Conservation (phyloP, 1,140 invertebrate genomes). For the Conus betulinus region DNA sequence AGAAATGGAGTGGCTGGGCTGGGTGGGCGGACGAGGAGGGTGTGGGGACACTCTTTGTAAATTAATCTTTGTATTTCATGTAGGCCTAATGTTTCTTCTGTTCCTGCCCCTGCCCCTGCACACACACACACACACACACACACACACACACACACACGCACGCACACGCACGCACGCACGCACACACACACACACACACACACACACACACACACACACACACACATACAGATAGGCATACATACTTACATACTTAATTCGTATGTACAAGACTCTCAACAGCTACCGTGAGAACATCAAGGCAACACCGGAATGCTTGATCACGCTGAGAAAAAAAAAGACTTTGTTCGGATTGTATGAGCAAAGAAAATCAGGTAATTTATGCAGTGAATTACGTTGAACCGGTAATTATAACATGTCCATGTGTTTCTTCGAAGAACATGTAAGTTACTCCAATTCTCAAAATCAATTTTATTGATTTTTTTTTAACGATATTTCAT, state of each 20-base stretch:
- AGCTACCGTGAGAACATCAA: not conserved
- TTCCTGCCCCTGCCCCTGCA: not conserved
- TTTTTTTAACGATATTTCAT: too few species aligned
- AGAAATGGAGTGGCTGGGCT: too few species aligned
- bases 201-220: slow-evolving; percentile 16
- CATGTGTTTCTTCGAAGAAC: not conserved
- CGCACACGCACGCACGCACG: not conserved
- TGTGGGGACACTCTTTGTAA: too few species aligned
- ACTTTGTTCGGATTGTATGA: not conserved
- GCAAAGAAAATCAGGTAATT: not conserved
- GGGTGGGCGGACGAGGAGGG: too few species aligned
- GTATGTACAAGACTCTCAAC: not conserved
- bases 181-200: slow-evolving; percentile 11
- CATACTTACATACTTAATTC: not conserved
- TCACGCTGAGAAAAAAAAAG: not conserved
- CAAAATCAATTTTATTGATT: too few species aligned
- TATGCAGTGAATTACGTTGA: not conserved
- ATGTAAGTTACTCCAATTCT: too few species aligned
- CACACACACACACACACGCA: not conserved
- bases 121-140: not conserved
- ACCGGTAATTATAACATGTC: not conserved
- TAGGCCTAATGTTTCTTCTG: too few species aligned
- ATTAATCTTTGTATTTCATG: too few species aligned
- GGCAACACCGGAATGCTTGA: not conserved
- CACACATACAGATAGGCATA: too few species aligned